These are phyloP conservation scores for Stenodera caucasica DNA, from an alignment of 2,888 invertebrate genomes.

Conservation along the genomic window DNA sequence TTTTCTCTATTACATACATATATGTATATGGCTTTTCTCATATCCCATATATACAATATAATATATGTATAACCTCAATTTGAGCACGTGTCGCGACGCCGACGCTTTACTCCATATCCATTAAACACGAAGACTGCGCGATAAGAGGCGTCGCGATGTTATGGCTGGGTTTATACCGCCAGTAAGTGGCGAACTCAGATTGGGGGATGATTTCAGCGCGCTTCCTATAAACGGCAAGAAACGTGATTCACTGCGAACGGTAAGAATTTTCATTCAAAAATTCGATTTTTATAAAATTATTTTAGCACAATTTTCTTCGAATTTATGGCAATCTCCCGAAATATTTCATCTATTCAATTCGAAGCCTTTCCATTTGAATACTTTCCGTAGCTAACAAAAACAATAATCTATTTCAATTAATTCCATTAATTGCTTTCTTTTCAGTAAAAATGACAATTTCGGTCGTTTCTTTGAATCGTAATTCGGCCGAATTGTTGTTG, in stretches of 20 bases:
- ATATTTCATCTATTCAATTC: too few relatives aligned
- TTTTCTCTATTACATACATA: neutral
- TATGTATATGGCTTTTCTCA: neutral
- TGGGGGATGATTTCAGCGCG: slow-evolving; percentile 4
- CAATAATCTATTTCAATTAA: neutral
- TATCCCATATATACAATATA: too few relatives aligned
- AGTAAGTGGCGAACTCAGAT: slow-evolving; percentile 14
- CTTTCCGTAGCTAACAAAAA: too few relatives aligned
- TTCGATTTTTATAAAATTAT: too few relatives aligned
- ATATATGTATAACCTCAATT: slow-evolving; percentile 22
- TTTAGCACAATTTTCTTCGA: too few relatives aligned
- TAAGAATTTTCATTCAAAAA: too few relatives aligned
- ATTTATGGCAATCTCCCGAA: too few relatives aligned
- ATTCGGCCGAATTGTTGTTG: too few relatives aligned
- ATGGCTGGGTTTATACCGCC: slow-evolving; percentile 14
- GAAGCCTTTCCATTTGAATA: too few relatives aligned
- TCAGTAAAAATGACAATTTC: neutral
- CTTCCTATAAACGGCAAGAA: neutral
- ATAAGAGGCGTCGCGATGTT: slow-evolving; percentile 21
- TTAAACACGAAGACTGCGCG: slow-evolving; percentile 12
- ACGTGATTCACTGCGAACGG: too few relatives aligned
- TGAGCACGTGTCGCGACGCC: slow-evolving; percentile 31
- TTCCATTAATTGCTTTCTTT: neutral
- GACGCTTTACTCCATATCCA: slow-evolving; percentile 23
- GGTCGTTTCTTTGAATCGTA: neutral